Conservation (phyloP, 2,888 invertebrate genomes). For the Spodoptera exigua region DNA sequence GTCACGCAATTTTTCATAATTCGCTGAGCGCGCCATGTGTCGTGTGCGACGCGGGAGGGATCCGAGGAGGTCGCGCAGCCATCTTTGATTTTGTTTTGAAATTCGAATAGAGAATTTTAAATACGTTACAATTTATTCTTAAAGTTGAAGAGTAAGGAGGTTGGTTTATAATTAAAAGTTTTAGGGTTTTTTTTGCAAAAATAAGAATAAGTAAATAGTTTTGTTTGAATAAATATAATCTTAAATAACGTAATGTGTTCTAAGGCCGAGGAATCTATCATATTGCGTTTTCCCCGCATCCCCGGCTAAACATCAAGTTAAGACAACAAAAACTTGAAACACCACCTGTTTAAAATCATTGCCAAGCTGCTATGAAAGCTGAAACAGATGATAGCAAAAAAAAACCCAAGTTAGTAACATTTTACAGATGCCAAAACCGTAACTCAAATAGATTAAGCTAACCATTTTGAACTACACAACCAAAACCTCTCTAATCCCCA, state of each 20-base stretch:
- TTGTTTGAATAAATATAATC: no score
- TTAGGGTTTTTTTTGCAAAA: no score
- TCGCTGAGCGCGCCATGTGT: constrained; percentile 55
- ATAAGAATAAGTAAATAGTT: no score
- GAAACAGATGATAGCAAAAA: constrained; percentile 22
- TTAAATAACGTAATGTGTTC: no score
- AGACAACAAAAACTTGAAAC: no score
- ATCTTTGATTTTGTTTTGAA: constrained; percentile 45
- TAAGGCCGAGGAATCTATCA: no score
- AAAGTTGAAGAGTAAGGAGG: not conserved
- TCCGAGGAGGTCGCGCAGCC: constrained; percentile 52
- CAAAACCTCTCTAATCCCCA: constrained; percentile 8
- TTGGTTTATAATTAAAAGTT: no score
- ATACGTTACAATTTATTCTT: constrained; percentile 33
- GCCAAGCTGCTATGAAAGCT: not conserved
- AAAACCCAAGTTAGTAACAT: constrained; percentile 11
- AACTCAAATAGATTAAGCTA: no score
- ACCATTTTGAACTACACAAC: no score
- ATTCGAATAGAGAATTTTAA: constrained; percentile 22
- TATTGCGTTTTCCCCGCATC: no score
- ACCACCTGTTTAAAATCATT: no score
- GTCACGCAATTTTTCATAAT: constrained; percentile 61
- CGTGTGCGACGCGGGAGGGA: constrained; percentile 50
- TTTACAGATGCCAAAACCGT: constrained; percentile 19
- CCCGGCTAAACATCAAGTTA: no score